Base-by-base conservation (phyloP, 2,113 vertebrate species). In the Hippoglossus stenolepis region DNA sequence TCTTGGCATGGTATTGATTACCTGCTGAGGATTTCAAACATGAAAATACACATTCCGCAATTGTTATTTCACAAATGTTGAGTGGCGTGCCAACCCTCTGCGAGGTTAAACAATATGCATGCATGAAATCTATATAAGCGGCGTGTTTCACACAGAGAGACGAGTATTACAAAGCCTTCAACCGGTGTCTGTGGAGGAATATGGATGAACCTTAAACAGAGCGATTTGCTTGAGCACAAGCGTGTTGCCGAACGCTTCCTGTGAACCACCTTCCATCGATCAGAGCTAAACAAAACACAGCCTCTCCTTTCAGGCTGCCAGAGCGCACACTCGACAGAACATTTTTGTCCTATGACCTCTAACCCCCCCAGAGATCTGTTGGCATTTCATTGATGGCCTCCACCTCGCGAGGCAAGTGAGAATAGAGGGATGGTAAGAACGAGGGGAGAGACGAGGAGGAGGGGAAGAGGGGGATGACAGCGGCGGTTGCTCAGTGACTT, bases 341-440 rank as follows among this genome's bases (percentile, higher is more conserved):
- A 84, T 88, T 83, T 89, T 83, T 88, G 87, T 89, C 88, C 85
- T 83, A 17, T 89, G 91, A 93, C 93, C 91, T 92, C 85, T 87
- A 86, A 90, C 54, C 62, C 62, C 87, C 82, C 87, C 43, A 13
- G 78, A 86, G 90, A 90, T 88, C 82, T 85, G 73, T 63, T 90
- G 91, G 79, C 88, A 87, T 89, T 89, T 89, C 86, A 85, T 80
- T 90, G 82, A 88, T 82, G 78, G 77, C 74, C 64, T 74, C 79
- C 70, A 84, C 72, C 75, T 75, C 9, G 7, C 53, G 21, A 83
- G 77, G 77, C 26, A 53, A 65, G 72, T 72, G 70, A 82, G 77
- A 87, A 74, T 35, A 66, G 65, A 70, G 65, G 64, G 63, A 56
- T 2, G 70, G 73, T 40, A 63, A 79, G 81, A 85, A 69, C 31